A percentile compares a stretch with the other conserved stretches of the same genome.
phyloP scores from a whole-genome alignment of 2,113 vertebrate genomes.

The Pituophis catenifer region DNA sequence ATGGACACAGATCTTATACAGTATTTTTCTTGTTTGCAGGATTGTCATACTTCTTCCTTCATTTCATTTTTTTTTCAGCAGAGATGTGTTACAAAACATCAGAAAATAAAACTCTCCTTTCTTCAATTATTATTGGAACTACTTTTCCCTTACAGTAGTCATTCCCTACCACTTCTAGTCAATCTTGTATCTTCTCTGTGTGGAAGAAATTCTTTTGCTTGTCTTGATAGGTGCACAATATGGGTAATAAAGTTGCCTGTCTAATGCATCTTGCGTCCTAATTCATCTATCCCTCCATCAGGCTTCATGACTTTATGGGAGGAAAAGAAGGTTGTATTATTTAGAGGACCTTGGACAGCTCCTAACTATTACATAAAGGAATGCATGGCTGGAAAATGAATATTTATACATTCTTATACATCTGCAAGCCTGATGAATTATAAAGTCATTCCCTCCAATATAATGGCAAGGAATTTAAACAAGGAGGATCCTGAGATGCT shows the following conservation, averaged over 20 bases:
- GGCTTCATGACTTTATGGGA: neutral
- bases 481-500: neutral
- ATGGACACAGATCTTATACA: neutral
- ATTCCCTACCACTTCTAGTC: neutral
- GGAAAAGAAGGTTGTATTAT: neutral
- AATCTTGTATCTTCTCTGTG: neutral
- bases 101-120: neutral
- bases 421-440: neutral
- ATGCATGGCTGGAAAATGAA: neutral
- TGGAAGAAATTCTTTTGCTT: neutral
- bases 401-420: neutral
- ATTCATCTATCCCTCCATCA: neutral
- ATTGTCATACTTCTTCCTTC: neutral
- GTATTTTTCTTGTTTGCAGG: neutral
- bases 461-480: neutral
- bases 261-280: neutral
- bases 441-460: neutral
- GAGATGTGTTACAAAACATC: neutral
- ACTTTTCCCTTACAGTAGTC: neutral
- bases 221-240: neutral
- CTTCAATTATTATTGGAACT: neutral
- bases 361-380: neutral
- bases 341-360: constrained; percentile 18
- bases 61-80: neutral
- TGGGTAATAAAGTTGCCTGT: neutral